Percentiles rank a stretch among this genome's conserved stretches.
These are phyloP conservation scores for Xenops minutus DNA, from an alignment of 2,797 vertebrate genomes.

Conservation along the genomic window DNA sequence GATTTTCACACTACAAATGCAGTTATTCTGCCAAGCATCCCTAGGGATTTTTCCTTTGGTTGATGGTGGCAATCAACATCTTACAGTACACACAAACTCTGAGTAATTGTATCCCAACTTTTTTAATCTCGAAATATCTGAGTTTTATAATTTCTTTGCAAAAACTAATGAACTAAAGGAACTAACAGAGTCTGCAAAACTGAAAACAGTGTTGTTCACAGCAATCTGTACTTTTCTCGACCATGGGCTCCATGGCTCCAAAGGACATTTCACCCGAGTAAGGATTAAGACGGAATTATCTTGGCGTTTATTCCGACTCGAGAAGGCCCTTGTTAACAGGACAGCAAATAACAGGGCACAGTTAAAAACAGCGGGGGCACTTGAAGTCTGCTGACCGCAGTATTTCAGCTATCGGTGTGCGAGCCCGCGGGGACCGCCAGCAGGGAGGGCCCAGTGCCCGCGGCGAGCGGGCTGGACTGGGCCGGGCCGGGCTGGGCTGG, in stretches of 20 bases:
- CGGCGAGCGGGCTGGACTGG: too few species aligned
- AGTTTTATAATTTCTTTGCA: not conserved
- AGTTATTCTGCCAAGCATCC: not conserved
- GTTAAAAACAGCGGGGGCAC: fast-evolving
- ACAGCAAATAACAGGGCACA: not conserved
- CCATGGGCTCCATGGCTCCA: not conserved
- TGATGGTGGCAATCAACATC: not conserved
- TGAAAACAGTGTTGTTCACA: not conserved
- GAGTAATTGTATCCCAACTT: not conserved
- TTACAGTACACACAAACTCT: not conserved
- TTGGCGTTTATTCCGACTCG: not conserved
- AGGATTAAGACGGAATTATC: not conserved
- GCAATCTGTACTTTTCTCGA: not conserved
- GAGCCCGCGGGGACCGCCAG: not conserved
- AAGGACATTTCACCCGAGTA: not conserved
- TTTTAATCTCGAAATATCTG: not conserved
- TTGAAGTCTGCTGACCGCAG: fast-evolving
- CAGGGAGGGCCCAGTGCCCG: fast-evolving
- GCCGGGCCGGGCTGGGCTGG: too few species aligned
- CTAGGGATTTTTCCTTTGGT: not conserved
- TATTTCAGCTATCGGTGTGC: fast-evolving
- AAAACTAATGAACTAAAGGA: not conserved
- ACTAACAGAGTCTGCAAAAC: not conserved
- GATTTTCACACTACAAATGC: not conserved
- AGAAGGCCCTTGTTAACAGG: not conserved